phyloP scores from a whole-genome alignment of 2,888 invertebrate genomes.

The Cremastinae sp. region DNA sequence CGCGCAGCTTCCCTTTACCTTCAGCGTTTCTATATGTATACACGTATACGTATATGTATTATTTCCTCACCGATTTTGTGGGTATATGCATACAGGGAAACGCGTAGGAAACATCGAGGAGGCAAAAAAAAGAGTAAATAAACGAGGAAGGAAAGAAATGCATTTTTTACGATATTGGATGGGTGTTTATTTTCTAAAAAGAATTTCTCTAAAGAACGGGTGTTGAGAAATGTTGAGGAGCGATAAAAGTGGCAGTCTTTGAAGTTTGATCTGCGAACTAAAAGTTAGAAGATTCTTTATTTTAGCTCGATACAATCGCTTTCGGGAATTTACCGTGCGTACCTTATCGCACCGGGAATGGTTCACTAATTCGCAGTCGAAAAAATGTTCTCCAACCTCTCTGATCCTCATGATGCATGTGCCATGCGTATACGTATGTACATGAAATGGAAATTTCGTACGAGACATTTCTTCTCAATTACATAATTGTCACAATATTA shows the following conservation, averaged over 20 bases:
- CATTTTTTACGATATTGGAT: too few relatives aligned
- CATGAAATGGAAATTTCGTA: too few relatives aligned
- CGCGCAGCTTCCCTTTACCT: slow-evolving; percentile 10
- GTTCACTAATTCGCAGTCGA: slow-evolving; percentile 8
- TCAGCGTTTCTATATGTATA: neutral
- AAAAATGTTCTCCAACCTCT: neutral
- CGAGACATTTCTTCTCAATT: too few relatives aligned
- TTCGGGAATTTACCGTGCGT: slow-evolving; percentile 1
- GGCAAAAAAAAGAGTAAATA: slow-evolving; percentile 15
- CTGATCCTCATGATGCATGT: neutral
- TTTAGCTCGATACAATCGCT: slow-evolving; percentile 8
- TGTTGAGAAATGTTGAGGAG: neutral
- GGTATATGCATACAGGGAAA: slow-evolving; percentile 21
- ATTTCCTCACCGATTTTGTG: slow-evolving; percentile 43
- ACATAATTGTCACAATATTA: too few relatives aligned
- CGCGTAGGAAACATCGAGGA: slow-evolving; percentile 9
- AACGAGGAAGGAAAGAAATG: slow-evolving; percentile 6
- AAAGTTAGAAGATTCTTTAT: neutral
- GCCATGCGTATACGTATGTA: neutral
- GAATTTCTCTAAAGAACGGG: too few relatives aligned
- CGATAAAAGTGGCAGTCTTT: neutral
- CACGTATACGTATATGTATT: slow-evolving; percentile 5
- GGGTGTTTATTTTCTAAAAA: too few relatives aligned
- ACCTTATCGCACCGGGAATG: slow-evolving; percentile 24
- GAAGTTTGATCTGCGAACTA: neutral